These are phyloP conservation scores for Formica selysi DNA, from an alignment of 1,140 invertebrate species.

Conservation along the genomic window DNA sequence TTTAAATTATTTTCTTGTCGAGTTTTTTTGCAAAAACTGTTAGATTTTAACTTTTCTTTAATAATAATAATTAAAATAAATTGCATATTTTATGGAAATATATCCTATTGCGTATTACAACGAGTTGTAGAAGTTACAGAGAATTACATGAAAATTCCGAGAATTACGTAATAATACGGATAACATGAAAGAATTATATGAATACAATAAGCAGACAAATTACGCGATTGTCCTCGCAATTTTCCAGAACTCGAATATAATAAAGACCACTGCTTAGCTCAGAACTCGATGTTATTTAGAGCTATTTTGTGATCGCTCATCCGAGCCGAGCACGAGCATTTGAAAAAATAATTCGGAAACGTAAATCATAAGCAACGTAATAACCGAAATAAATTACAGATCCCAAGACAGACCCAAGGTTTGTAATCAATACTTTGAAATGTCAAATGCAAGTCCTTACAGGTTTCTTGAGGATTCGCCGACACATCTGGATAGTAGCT, in stretches of 20 bases:
- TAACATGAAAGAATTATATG: slow-evolving; percentile 28
- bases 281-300: neutral
- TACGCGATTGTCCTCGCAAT: slow-evolving; percentile 10
- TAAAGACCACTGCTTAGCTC: slow-evolving; percentile 10
- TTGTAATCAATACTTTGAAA: slow-evolving; percentile 37
- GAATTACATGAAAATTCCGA: slow-evolving; percentile 15
- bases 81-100: neutral
- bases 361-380: slow-evolving; percentile 1
- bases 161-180: slow-evolving; percentile 36
- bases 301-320: slow-evolving; percentile 34
- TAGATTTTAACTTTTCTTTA: neutral
- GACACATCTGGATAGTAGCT: slow-evolving; percentile 42
- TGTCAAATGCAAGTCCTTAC: slow-evolving; percentile 52
- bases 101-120: neutral
- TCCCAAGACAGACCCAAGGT: neutral
- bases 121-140: neutral
- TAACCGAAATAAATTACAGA: slow-evolving; percentile 18
- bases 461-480: slow-evolving; percentile 24
- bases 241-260: slow-evolving; percentile 48
- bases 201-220: slow-evolving; percentile 34
- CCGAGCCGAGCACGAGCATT: slow-evolving; percentile 16
- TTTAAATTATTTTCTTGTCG: neutral
- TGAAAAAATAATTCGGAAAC: slow-evolving; percentile 32
- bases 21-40: neutral
- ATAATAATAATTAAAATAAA: neutral